Conservation (phyloP, 2,888 invertebrate species). For the Cyrtodaria siliqua region DNA sequence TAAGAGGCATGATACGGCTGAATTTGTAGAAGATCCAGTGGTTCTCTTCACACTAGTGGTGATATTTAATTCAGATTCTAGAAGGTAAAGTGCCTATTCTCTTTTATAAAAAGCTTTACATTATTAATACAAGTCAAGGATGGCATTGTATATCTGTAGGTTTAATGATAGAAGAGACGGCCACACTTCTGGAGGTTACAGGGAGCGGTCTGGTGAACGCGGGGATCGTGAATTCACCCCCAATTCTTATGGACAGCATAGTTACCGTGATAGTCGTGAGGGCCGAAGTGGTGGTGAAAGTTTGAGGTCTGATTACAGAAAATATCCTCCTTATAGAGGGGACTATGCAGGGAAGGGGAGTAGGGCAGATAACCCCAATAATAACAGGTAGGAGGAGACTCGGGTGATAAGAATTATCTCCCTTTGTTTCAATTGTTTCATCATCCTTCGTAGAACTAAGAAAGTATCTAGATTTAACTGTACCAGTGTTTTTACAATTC, state of each 20-base stretch:
- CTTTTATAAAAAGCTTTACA: too few species aligned
- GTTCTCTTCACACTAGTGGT: too few species aligned
- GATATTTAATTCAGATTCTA: too few species aligned
- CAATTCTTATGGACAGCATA: conserved; percentile 75
- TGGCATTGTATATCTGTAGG: conserved; percentile 36
- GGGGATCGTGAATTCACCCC: conserved; percentile 64
- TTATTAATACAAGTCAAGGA: too few species aligned
- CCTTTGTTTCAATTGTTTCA: too few species aligned
- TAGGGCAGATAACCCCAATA: conserved; percentile 44
- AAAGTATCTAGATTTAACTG: too few species aligned
- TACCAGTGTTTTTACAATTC: too few species aligned
- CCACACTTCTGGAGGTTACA: conserved; percentile 47
- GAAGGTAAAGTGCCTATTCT: too few species aligned
- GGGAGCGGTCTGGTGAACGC: conserved; percentile 41
- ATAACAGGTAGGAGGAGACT: conserved; percentile 51
- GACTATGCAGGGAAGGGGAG: conserved; percentile 49
- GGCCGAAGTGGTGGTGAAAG: conserved; percentile 27
- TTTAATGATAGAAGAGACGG: conserved; percentile 64
- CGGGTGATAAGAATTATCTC: conserved; percentile 3
- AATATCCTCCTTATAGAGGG: conserved; percentile 51
- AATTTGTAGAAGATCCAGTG: too few species aligned
- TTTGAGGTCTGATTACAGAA: conserved; percentile 57
- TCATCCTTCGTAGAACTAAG: too few species aligned
- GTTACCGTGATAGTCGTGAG: conserved; percentile 69
- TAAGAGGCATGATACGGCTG: too few species aligned